Percentiles rank a stretch among this genome's conserved stretches.
phyloP scores from a whole-genome alignment of 2,888 invertebrate genomes.

The Antitype chi region DNA sequence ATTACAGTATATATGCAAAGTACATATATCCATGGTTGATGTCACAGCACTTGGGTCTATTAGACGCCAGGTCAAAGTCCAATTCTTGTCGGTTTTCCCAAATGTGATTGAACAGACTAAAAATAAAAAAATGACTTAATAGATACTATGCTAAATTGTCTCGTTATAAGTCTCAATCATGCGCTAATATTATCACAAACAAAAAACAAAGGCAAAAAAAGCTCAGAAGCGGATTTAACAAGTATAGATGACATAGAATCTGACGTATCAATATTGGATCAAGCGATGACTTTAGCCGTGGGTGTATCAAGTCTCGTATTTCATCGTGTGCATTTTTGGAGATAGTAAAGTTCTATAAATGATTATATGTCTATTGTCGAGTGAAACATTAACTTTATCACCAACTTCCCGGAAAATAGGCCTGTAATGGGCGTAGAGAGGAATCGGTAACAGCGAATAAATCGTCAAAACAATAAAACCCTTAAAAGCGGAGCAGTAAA shows the following conservation, averaged over 20 bases:
- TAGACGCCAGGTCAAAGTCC: conserved; percentile 73
- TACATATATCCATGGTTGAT: conserved; percentile 55
- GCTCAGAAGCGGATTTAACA: conserved; percentile 87
- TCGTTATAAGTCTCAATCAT: conserved; percentile 87
- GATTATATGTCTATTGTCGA: conserved; percentile 20
- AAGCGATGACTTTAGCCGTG: conserved; percentile 75
- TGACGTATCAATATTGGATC: conserved; percentile 83
- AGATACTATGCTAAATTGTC: conserved; percentile 83
- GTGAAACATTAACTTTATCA: conserved; percentile 58
- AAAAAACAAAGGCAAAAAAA: conserved; percentile 83
- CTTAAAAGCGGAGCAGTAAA: conserved; percentile 81
- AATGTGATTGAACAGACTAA: conserved; percentile 79
- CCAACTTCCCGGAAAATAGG: conserved; percentile 56
- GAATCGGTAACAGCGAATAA: conserved; percentile 69
- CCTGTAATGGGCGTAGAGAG: conserved; percentile 55
- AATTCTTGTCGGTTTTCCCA: conserved; percentile 79
- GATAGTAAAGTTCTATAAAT: conserved; percentile 42
- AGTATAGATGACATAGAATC: conserved; percentile 83
- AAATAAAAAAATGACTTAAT: conserved; percentile 87
- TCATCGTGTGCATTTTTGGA: conserved; percentile 40
- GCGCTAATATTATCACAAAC: conserved; percentile 88
- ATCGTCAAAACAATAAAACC: conserved; percentile 70
- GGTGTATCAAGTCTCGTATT: conserved; percentile 48
- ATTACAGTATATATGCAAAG: conserved; percentile 46
- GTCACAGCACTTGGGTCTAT: conserved; percentile 61